phyloP scores from a whole-genome alignment of 2,797 vertebrate genomes.

The Gymnoscopelus microlampas region DNA sequence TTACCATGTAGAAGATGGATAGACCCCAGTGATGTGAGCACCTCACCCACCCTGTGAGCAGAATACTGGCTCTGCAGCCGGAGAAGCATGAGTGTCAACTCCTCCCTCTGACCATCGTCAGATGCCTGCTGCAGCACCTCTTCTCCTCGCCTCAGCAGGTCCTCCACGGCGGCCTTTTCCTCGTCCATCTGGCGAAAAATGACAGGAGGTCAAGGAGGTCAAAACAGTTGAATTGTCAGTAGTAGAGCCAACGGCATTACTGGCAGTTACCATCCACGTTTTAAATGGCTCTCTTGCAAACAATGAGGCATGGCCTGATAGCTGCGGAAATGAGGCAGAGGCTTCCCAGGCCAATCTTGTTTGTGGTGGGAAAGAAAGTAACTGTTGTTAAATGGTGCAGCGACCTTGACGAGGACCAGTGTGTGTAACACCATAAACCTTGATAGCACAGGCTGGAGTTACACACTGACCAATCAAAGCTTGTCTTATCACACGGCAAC shows the following conservation, averaged over 20 bases:
- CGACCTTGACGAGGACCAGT: slow-evolving; percentile 58
- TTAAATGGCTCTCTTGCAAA: background rate
- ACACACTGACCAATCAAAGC: slow-evolving; percentile 47
- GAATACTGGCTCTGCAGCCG: slow-evolving; percentile 89
- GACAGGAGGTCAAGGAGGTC: background rate
- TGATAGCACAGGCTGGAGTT: slow-evolving; percentile 62
- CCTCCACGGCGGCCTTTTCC: slow-evolving; percentile 88
- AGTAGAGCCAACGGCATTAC: background rate
- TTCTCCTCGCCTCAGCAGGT: slow-evolving; percentile 89
- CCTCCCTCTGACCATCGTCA: slow-evolving; percentile 86
- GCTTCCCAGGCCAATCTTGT: slow-evolving; percentile 26
- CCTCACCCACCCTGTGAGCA: slow-evolving; percentile 79
- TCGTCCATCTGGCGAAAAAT: slow-evolving; percentile 85
- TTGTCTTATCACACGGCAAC: slow-evolving; percentile 26
- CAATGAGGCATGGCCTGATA: slow-evolving; percentile 8
- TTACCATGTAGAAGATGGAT: too few species aligned
- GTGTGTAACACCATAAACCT: slow-evolving; percentile 54
- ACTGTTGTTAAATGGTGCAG: slow-evolving; percentile 21
- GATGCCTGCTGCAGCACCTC: slow-evolving; percentile 84
- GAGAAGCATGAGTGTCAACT: slow-evolving; percentile 85
- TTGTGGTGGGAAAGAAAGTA: slow-evolving; percentile 17
- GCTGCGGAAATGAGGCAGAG: background rate
- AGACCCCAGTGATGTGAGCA: too few species aligned
- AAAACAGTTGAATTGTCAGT: background rate
- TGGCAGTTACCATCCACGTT: background rate